A percentile compares a stretch with the other conserved stretches of the same genome.
These are phyloP conservation scores for Acleris emargana DNA, from an alignment of 2,888 invertebrate genomes.

Conservation along the genomic window DNA sequence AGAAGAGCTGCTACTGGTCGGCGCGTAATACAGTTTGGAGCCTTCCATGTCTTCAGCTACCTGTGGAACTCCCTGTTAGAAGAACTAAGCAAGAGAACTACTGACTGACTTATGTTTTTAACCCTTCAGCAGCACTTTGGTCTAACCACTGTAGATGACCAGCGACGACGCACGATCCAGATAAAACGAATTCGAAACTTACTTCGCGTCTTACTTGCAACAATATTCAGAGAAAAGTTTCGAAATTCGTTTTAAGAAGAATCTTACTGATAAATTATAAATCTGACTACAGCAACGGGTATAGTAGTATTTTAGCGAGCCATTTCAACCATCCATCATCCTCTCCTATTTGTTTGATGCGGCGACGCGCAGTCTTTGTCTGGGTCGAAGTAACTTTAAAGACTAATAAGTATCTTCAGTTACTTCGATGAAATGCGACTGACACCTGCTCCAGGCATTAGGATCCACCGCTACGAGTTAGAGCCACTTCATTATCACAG, in stretches of 20 bases:
- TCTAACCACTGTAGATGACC: neutral
- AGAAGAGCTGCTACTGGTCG: too few relatives aligned
- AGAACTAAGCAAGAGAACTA: too few relatives aligned
- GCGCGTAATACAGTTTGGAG: too few relatives aligned
- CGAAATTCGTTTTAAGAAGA: constrained; percentile 11
- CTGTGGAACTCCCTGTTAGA: too few relatives aligned
- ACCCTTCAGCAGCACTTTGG: neutral
- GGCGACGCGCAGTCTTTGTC: neutral
- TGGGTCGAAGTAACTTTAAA: neutral
- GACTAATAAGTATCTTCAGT: neutral
- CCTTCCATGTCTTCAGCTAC: too few relatives aligned
- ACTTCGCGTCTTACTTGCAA: neutral
- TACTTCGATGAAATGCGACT: neutral
- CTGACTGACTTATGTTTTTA: too few relatives aligned
- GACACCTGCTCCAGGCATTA: neutral
- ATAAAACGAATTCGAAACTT: neutral
- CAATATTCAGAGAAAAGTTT: constrained; percentile 3
- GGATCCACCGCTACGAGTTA: neutral
- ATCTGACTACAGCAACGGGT: constrained; percentile 1
- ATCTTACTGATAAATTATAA: neutral
- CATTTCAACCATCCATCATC: neutral
- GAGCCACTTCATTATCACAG: neutral
- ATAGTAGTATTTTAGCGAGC: constrained; percentile 3
- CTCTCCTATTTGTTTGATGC: constrained; percentile 9
- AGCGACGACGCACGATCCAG: neutral